phyloP scores from a whole-genome alignment of 2,888 invertebrate species.

The Pterostichus madidus region DNA sequence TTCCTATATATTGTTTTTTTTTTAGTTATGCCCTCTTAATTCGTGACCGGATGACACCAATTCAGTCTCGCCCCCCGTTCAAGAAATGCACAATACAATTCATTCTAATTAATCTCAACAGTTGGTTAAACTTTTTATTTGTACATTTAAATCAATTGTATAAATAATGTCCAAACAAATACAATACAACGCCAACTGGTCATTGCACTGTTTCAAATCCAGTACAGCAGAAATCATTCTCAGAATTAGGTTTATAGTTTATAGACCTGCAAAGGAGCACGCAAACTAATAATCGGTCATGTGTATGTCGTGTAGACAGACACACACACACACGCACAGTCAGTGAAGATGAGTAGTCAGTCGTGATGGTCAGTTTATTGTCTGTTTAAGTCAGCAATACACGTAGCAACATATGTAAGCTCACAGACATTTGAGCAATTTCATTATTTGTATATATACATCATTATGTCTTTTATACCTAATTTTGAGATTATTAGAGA shows the following conservation, averaged over 20 bases:
- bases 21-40: too few relatives aligned
- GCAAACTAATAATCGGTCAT: slow-evolving; percentile 29
- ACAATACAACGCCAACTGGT: slow-evolving; percentile 27
- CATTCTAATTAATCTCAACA: slow-evolving; percentile 9
- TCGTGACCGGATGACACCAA: neutral
- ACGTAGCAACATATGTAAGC: neutral
- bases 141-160: slow-evolving; percentile 37
- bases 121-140: slow-evolving; percentile 6
- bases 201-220: slow-evolving; percentile 25
- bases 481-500: too few relatives aligned
- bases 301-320: neutral
- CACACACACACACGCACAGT: neutral
- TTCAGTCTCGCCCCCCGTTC: neutral
- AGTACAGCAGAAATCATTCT: slow-evolving; percentile 22
- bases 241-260: slow-evolving; percentile 46
- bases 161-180: slow-evolving; percentile 6
- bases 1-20: too few relatives aligned
- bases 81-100: neutral
- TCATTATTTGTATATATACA: slow-evolving; percentile 24
- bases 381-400: neutral
- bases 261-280: slow-evolving; percentile 26
- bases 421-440: neutral
- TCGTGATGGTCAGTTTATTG: neutral
- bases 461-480: too few relatives aligned
- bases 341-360: slow-evolving; percentile 11